Evolutionary conservation across 2,888 invertebrate genomes (phyloP), one percentile per base, ranked within the genome.

Genomic region (Esperia sulphurella): DNA sequence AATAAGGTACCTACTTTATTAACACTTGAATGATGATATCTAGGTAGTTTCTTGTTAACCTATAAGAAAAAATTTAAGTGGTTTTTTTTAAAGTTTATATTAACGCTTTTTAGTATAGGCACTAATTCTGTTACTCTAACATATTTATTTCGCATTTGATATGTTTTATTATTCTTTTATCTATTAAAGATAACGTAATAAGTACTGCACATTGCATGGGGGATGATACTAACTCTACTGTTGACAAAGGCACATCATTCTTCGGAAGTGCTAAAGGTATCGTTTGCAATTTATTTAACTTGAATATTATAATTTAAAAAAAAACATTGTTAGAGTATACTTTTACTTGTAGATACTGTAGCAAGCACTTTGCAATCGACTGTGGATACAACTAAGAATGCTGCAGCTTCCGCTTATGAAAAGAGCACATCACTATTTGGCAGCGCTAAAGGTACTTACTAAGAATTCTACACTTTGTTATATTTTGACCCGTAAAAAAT

Each of bases 171-270:
- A 3, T 3, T 21, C 5, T 53, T 43, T 48, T 41, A 48, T 59
- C 46, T 50, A 49, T 44, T 38, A 6, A 46, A 72, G 70, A 72
- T 51, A 70, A 68, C 3, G 63, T 73, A 50, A 56, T 68, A 45
- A 74, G 58, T 52, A 71, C 79, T 28, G 57, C 69, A 12, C 55
- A 53, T 45, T 52, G 55, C 2, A 61, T 71, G 45, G 63, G 80
- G 56, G 77, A 79, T 51, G 69, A 71, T 3, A 69, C 82, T 1
- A 59, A 70, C 0, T 57, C 71, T 30, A 77, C 71, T 41, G 57
- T 73, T 40, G 75, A 76, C 43, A 75, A 73, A 51, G 67, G 75
- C 41, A 46, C 63, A 37, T 51, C 62, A 21, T 43, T 65, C 28
- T 57, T 71, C 46, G 68, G 62, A 40, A 50, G 31, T 31, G 31